These are phyloP conservation scores for Lycophotia porphyrea DNA, from an alignment of 2,888 invertebrate species.

Conservation along the genomic window DNA sequence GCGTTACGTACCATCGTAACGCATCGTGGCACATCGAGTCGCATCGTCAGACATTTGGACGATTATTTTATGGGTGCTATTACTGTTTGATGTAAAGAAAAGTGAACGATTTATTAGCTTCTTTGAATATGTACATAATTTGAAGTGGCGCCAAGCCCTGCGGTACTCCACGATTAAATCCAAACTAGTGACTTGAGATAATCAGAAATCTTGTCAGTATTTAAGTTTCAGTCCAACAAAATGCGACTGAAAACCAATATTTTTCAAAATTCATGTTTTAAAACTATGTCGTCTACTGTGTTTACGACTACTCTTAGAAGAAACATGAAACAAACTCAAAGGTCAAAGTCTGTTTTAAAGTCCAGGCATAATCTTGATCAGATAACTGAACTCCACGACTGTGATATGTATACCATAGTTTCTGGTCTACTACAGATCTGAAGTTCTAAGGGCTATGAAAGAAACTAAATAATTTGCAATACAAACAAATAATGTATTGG, in stretches of 20 bases:
- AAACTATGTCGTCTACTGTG: no score
- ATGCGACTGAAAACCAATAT: no score
- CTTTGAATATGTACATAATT: background rate
- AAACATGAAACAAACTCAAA: no score
- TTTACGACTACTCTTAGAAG: no score
- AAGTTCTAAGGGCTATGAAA: background rate
- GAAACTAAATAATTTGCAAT: background rate
- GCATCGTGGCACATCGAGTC: slow-evolving; percentile 28
- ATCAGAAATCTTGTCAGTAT: background rate
- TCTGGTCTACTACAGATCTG: background rate
- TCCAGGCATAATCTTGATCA: no score
- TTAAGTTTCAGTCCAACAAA: no score
- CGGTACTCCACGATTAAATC: slow-evolving; percentile 4
- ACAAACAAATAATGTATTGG: background rate
- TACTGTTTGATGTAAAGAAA: slow-evolving; percentile 20
- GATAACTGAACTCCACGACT: background rate
- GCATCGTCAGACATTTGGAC: slow-evolving; percentile 31
- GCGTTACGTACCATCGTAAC: no score
- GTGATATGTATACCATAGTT: background rate
- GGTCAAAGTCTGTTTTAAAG: no score
- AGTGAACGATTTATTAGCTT: slow-evolving; percentile 1
- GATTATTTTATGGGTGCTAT: slow-evolving; percentile 17
- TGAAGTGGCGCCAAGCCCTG: background rate
- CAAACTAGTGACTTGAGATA: background rate
- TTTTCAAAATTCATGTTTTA: no score